Base-by-base conservation (phyloP, 2,888 invertebrate genomes). In the Merodon equestris region DNA sequence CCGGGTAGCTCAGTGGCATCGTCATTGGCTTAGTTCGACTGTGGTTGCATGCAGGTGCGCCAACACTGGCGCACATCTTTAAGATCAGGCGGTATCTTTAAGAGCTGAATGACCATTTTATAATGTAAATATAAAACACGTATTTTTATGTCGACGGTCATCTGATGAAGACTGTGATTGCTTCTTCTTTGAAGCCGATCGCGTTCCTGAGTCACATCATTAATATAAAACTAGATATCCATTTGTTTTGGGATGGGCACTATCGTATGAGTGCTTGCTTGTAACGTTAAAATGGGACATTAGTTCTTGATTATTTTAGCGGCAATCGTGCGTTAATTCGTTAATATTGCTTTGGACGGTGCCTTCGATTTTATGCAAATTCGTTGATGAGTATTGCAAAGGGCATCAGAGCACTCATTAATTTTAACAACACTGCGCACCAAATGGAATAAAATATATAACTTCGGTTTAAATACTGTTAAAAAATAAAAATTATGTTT, bases 101-200 rank as follows among this genome's bases (percentile, higher is more conserved):
- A 58, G 68, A 74, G 60, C 60, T 38, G 51, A 74, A 79, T 79
- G 74, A 79, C 79, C 79, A 79, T 79, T 79, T 79, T 79, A 79
- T 79, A 81, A 70, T 82, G 82, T 75, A 75, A 61, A 66, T 70
- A 82, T 83, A 83, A 83, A 82, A 82, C 82, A 83, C 54, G 79
- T 76, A 76, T 83, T 81, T 83, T 83, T 82, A 83, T 83, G 82
- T 81, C 79, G 74, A 70, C 71, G 83, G 72, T 64, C 79, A 79
- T 79, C 79, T 74, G 79, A 79, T 79, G 74, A 54, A 74, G 64
- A 50, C 79, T 60, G 79, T 70, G 68, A 79, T 79, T 79, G 74
- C 64, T 68, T 79, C 74, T 79, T 74, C 74, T 79, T 74, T 56
- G 68, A 74, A 64, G 74, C 79, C 79, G 79, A 79, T 79, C 79